Evolutionary conservation across 1,140 invertebrate genomes (phyloP), one percentile per base, ranked within the genome.

Genomic region (Hirudo medicinalis): DNA sequence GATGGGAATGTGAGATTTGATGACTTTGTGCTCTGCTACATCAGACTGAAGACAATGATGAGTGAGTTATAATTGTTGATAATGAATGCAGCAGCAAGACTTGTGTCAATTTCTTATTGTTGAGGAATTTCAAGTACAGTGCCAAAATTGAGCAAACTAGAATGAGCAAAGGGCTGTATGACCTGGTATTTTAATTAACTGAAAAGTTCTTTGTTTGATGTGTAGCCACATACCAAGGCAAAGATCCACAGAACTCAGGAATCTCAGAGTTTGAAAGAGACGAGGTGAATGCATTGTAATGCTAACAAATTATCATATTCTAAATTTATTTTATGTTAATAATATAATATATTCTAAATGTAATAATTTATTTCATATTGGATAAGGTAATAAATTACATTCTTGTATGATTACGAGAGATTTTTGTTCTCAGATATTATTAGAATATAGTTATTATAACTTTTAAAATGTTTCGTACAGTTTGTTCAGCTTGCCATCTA

Each of bases 21-120:
- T 77, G 91, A 94, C 80, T 95, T 91, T 80, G 89, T 94, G 75
- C 90, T 91, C 88, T 94, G 91, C 80, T 87, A 91, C 19, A 89
- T 94, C 53, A 89, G 90, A 80, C 84, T 94, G 53, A 93, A 92
- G 83, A 89, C 88, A 63, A 93, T 92, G 73, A 73, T 74, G 29
- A 70, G 73, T 74, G 54, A 36, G 72, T 63, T 4, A 20, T n/a
- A 49, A 49, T 5, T 49, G 43, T 15, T 49, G 43, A 49, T 15
- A 49, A 49, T 49, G 9, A 40, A 6, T 40, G 40, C 40, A 40
- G 40, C 11, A 40, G 43, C 15, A 17, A 17, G 9, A 13, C 43
- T 49, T 49, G 11, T 49, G 19, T 63, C 57, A 32, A 4, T 63
- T 22, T 63, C 2, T 36, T 2, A 36, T 3, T 36, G 6, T 63